A percentile compares a stretch with the other conserved stretches of the same genome.
Evolutionary conservation across 2,888 invertebrate species (phyloP).

Genomic region (Chironomus riparius): DNA sequence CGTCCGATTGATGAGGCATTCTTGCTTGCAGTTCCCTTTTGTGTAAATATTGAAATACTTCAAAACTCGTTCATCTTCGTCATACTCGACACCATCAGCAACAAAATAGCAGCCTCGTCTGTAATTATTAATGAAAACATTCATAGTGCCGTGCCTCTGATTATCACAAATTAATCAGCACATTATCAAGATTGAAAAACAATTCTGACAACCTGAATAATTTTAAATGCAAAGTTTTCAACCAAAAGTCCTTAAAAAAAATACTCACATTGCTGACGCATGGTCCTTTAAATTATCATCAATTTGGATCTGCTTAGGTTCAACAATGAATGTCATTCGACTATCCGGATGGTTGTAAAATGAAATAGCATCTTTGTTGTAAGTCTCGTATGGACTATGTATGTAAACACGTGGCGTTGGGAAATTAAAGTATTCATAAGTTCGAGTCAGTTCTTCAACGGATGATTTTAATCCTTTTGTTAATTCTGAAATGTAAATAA

Average conservation of each 20-base stretch:
- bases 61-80: conserved; percentile 30
- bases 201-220: too few species aligned
- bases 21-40: conserved; percentile 33
- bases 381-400: not conserved
- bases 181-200: too few species aligned
- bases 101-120: not conserved
- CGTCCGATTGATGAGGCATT: conserved; percentile 32
- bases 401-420: not conserved
- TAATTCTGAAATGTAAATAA: too few species aligned
- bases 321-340: not conserved
- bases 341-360: not conserved
- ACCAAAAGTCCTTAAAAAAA: too few species aligned
- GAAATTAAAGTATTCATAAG: too few species aligned
- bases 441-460: too few species aligned
- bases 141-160: too few species aligned
- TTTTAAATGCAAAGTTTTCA: too few species aligned
- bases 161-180: too few species aligned
- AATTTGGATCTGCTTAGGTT: not conserved
- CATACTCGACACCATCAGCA: not conserved
- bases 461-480: too few species aligned
- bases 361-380: not conserved
- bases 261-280: not conserved
- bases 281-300: not conserved
- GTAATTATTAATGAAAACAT: not conserved
- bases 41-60: conserved; percentile 33